A percentile compares a stretch with the other conserved stretches of the same genome.
These are phyloP conservation scores for Drosophila niveifrons DNA, from an alignment of 2,888 invertebrate species.

Conservation along the genomic window DNA sequence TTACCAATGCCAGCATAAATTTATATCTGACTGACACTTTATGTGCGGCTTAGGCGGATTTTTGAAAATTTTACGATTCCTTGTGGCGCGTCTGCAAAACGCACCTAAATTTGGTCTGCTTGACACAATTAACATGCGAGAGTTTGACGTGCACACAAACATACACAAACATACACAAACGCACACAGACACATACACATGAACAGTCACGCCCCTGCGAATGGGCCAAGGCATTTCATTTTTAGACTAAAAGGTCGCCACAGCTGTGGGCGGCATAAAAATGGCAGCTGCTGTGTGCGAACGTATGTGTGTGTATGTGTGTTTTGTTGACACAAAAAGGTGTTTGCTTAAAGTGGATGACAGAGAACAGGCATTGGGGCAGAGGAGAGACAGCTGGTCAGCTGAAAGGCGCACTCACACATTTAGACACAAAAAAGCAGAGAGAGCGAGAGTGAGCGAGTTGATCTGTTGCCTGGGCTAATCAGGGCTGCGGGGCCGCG, in stretches of 20 bases:
- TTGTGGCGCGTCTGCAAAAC: slow-evolving; percentile 31
- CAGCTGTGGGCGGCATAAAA: slow-evolving; percentile 61
- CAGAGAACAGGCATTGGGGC: slow-evolving; percentile 19
- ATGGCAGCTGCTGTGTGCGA: slow-evolving; percentile 57
- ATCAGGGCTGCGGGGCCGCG: slow-evolving; percentile 28
- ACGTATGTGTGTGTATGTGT: slow-evolving; percentile 21
- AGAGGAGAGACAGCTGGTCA: slow-evolving; percentile 20
- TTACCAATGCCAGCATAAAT: slow-evolving; percentile 66
- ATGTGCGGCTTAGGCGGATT: slow-evolving; percentile 61
- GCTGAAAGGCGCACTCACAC: slow-evolving; percentile 16
- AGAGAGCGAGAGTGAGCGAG: not conserved
- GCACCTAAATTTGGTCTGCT: slow-evolving; percentile 52
- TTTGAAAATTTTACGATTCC: slow-evolving; percentile 48
- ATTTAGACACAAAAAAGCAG: not conserved
- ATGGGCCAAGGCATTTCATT: slow-evolving; percentile 36
- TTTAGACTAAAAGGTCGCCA: slow-evolving; percentile 65
- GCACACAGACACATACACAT: slow-evolving; percentile 27
- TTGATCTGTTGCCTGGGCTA: slow-evolving; percentile 11
- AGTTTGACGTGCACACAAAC: slow-evolving; percentile 22
- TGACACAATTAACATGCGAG: slow-evolving; percentile 54
- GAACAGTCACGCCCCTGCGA: slow-evolving; percentile 25
- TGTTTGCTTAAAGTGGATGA: slow-evolving; percentile 64
- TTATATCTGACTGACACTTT: slow-evolving; percentile 63
- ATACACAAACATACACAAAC: slow-evolving; percentile 32
- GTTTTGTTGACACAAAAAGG: slow-evolving; percentile 60